phyloP scores from a whole-genome alignment of 2,113 vertebrate genomes.

The Oreocharis arfaki region DNA sequence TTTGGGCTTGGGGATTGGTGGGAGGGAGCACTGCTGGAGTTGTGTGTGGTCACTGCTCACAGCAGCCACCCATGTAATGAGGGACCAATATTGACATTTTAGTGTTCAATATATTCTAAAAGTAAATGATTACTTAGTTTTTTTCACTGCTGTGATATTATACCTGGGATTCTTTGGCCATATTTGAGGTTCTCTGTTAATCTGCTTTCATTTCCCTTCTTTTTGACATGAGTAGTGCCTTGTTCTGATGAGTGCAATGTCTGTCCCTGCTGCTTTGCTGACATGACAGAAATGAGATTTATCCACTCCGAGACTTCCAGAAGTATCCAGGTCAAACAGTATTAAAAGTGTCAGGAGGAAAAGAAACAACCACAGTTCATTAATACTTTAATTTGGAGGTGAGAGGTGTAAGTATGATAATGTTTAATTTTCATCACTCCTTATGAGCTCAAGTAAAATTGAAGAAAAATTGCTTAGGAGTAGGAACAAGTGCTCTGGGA shows the following conservation, averaged over 20 bases:
- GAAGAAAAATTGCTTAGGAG: not conserved
- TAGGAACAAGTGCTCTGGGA: not conserved
- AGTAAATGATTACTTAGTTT: not conserved
- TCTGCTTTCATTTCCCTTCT: not conserved
- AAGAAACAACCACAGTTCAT: not conserved
- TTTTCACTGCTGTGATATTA: not conserved
- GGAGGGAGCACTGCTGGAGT: not conserved
- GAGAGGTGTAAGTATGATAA: not conserved
- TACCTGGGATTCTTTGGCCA: not conserved
- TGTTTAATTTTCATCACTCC: not conserved
- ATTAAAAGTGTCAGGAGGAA: not conserved
- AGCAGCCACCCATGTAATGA: not conserved
- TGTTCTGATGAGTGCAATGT: not conserved
- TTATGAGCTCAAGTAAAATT: not conserved
- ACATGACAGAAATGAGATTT: conserved; percentile 11
- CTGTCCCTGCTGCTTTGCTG: not conserved
- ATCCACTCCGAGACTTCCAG: not conserved
- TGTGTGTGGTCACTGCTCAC: too few relatives aligned
- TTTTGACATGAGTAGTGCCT: not conserved
- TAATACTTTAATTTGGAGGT: not conserved
- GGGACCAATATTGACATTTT: not conserved
- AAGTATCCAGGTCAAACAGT: not conserved
- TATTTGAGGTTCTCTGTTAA: not conserved
- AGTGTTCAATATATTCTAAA: accelerated
- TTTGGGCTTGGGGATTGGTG: not conserved